Conservation (phyloP, 1,140 invertebrate species). For the Odontomachus brunneus region DNA sequence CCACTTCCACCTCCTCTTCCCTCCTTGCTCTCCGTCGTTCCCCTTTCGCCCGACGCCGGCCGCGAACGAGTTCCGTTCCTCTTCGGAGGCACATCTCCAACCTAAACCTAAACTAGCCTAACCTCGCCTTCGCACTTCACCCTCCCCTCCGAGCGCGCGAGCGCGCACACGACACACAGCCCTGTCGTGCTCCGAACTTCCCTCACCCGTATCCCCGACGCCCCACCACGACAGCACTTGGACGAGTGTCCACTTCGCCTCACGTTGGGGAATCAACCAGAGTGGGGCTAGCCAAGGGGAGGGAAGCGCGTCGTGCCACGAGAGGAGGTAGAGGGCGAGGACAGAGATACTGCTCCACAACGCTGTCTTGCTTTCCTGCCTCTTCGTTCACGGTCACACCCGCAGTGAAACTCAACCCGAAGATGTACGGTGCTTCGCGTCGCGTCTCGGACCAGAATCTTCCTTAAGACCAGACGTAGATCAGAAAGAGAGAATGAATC, state of each 20-base stretch:
- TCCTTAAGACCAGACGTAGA: too few relatives aligned
- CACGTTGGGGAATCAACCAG: slow-evolving; percentile 62
- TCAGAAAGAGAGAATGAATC: too few relatives aligned
- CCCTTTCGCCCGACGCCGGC: slow-evolving; percentile 58
- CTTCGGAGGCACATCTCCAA: slow-evolving; percentile 75
- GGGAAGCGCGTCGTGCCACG: slow-evolving; percentile 58
- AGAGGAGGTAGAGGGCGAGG: slow-evolving; percentile 66
- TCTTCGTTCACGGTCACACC: slow-evolving; percentile 84
- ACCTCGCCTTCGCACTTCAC: slow-evolving; percentile 59
- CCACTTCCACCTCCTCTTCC: too few relatives aligned
- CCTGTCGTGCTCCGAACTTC: slow-evolving; percentile 64
- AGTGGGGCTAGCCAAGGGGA: slow-evolving; percentile 66
- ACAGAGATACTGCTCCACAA: slow-evolving; percentile 82
- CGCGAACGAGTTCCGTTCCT: slow-evolving; percentile 75
- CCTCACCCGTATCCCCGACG: slow-evolving; percentile 48
- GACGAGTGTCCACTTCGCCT: slow-evolving; percentile 80
- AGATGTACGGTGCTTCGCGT: slow-evolving; percentile 14
- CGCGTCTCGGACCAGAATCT: too few relatives aligned
- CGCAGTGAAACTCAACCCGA: slow-evolving; percentile 78
- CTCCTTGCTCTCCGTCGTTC: neutral
- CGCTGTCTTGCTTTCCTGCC: slow-evolving; percentile 83
- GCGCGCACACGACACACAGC: slow-evolving; percentile 18
- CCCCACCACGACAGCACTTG: slow-evolving; percentile 57
- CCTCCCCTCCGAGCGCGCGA: slow-evolving; percentile 60
- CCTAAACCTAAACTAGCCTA: slow-evolving; percentile 77